phyloP scores from a whole-genome alignment of 2,113 vertebrate genomes.

The Pseudopipra pipra region DNA sequence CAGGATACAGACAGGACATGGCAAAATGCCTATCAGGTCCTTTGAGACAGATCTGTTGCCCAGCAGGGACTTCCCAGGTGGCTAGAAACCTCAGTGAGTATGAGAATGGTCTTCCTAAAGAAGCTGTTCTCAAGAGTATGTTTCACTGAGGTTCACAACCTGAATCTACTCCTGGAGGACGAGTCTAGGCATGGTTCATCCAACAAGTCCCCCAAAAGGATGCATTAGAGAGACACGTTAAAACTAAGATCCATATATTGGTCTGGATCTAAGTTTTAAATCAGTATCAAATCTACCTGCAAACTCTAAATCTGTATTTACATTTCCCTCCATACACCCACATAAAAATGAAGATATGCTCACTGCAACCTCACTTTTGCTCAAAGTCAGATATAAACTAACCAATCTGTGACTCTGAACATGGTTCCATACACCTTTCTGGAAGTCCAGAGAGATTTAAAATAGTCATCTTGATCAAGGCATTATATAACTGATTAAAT shows the following conservation, averaged over 20 bases:
- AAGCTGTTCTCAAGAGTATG: background rate
- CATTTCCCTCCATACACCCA: background rate
- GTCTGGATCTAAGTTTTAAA: background rate
- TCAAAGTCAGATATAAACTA: background rate
- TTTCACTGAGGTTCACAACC: background rate
- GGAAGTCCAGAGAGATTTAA: background rate
- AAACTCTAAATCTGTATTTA: background rate
- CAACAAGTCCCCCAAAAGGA: background rate
- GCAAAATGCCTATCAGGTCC: background rate
- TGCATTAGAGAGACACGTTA: background rate
- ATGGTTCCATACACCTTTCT: background rate
- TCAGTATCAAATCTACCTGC: background rate
- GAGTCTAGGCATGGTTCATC: background rate
- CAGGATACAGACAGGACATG: background rate
- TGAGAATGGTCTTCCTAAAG: background rate
- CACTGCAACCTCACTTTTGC: background rate
- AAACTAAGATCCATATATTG: background rate
- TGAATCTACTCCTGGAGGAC: background rate
- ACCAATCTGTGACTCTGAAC: background rate
- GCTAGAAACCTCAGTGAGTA: background rate
- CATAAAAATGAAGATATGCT: background rate
- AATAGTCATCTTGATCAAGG: background rate
- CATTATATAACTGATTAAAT: background rate
- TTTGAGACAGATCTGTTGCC: background rate
- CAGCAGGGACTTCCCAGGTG: background rate